Evolutionary conservation across 2,888 invertebrate genomes (phyloP).

Genomic region (Lepidochrysops patricia): DNA sequence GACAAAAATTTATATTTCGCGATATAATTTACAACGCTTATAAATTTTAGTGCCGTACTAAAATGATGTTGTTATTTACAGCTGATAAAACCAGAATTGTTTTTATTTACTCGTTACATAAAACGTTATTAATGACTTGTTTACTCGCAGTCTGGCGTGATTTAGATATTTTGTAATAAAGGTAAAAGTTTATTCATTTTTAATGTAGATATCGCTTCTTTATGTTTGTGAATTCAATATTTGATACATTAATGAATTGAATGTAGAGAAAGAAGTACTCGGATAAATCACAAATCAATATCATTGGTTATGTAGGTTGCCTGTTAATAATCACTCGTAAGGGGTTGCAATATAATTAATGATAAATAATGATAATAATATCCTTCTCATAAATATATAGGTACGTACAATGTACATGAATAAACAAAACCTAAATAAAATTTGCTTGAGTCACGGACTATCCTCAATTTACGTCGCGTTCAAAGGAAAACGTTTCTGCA

Average conservation of each 20-base stretch:
- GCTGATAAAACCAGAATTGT: slow-evolving; percentile 1
- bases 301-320: no score
- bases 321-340: no score
- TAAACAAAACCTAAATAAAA: slow-evolving; percentile 23
- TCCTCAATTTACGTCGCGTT: slow-evolving; percentile 61
- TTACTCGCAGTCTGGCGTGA: neutral
- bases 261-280: no score
- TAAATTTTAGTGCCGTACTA: slow-evolving; percentile 3
- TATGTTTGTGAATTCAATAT: no score
- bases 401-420: slow-evolving; percentile 7
- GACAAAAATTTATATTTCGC: neutral
- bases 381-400: neutral
- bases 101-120: neutral
- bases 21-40: neutral
- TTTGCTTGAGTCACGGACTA: slow-evolving; percentile 51
- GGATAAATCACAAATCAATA: no score
- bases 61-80: slow-evolving; percentile 1
- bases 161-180: neutral
- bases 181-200: neutral
- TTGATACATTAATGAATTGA: no score
- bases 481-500: slow-evolving; percentile 70
- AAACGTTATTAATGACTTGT: neutral
- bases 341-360: no score
- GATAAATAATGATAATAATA: neutral
- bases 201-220: neutral